phyloP scores from a whole-genome alignment of 2,113 vertebrate genomes.

The Sigmodon hispidus region DNA sequence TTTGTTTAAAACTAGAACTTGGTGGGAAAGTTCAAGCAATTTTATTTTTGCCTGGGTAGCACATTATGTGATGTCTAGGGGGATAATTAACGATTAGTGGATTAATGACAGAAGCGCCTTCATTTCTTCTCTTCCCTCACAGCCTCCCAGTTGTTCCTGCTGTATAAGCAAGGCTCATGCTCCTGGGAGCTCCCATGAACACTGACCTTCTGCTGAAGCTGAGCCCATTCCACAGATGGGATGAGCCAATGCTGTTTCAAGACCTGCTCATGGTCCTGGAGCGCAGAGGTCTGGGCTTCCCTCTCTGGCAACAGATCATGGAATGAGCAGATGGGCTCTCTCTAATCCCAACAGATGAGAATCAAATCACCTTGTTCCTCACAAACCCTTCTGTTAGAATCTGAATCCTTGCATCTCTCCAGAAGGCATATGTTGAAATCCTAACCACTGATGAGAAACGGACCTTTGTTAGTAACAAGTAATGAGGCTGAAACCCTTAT shows the following conservation, averaged over 20 bases:
- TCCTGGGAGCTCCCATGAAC: rapidly evolving
- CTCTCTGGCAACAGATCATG: neutral
- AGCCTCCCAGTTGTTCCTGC: neutral
- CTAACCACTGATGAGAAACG: neutral
- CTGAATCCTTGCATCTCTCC: neutral
- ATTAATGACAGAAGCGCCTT: slow-evolving; percentile 69
- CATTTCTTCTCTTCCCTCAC: slow-evolving; percentile 28
- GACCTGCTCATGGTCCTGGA: neutral
- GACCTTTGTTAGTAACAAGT: neutral
- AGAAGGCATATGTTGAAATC: neutral
- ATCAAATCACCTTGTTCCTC: neutral
- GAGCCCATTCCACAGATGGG: slow-evolving; percentile 34
- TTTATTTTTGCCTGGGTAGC: slow-evolving; percentile 78
- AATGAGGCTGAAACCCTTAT: neutral
- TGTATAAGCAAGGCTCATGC: neutral
- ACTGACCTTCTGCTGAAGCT: neutral
- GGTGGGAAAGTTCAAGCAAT: slow-evolving; percentile 72
- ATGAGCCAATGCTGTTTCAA: neutral
- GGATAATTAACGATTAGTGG: slow-evolving; percentile 76
- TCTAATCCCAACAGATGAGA: neutral
- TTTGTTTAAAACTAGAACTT: slow-evolving; percentile 82
- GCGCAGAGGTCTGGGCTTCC: neutral
- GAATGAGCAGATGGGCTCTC: neutral
- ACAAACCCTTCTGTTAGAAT: neutral
- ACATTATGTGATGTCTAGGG: slow-evolving; percentile 65